Base-by-base conservation (phyloP, 1,140 invertebrate species). In the Plodia interpunctella region DNA sequence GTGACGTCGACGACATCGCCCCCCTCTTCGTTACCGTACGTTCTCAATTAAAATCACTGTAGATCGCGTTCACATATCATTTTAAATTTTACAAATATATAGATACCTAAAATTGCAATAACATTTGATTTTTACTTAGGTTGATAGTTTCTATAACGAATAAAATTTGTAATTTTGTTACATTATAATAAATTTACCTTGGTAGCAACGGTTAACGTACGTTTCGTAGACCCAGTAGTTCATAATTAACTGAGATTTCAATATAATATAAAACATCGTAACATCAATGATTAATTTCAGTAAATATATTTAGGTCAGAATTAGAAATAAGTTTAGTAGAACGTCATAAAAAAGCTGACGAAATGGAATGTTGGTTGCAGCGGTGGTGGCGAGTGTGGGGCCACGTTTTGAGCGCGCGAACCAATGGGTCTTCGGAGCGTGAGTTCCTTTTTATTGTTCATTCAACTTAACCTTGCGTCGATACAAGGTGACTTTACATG, bases 401-500 rank as follows among this genome's bases (percentile, higher is more conserved):
- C 18, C 49, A 10, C 18, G 49, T 17, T 51, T 25, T 25, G 5
- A 19, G 49, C 17, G 9, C 5, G 17, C 51, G 51, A 15, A 25
- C 19, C 20, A 18, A 20, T 30, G n/a, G 49, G 56, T 50, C 49
- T 51, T 21, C 49, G 49, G 56, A 18, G 3, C 56, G 56, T 35
- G 63, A 70, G 76, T 63, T 76, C 67, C 62, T 84, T 86, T 88
- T 88, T 85, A 75, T 83, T 86, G 72, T 79, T 81, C 78, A 83
- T 83, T 83, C 73, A 83, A 80, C 69, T 63, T 83, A 85, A 88
- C 86, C 86, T 87, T 88, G 83, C 68, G 52, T 78, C 71, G 63
- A 57, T 68, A 74, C 83, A 88, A 88, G 84, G 86, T 88, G 86
- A 88, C 86, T 87, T 86, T 83, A 86, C 72, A 78, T 79, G 82